Base-by-base conservation (phyloP, 2,797 vertebrate species). In the Apogon hyalosoma region DNA sequence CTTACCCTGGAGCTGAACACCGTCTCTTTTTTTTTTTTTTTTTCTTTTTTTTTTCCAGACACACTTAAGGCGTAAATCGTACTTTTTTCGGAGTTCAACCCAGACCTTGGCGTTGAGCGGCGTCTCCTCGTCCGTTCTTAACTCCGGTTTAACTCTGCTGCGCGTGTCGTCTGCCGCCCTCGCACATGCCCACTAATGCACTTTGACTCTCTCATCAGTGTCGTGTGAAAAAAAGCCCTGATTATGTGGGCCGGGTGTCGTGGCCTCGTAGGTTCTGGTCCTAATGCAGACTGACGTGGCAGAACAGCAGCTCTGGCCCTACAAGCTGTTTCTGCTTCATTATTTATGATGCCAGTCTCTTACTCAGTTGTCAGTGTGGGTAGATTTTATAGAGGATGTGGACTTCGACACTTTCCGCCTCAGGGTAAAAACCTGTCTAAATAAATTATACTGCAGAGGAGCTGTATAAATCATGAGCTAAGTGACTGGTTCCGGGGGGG, bases 281-380 rank as follows among this genome's bases (percentile, higher is more conserved):
- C 41, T 84, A 77, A 89, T 82, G 58, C 73, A 41, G 71, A 16
- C 21, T 81, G 88, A 87, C 86, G 13, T 51, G 36, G 69, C 75
- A 63, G 81, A 86, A 68, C 81, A 56, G 82, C 55, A 61, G 75
- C 81, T 73, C 77, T 4, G 54, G 82, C 47, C 63, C 73, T 43
- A 57, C 81, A 85, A 88, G 87, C 84, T 87, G 87, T 81, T 73
- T 50, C 75, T 75, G 74, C 64, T 87, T 75, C 72, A 90, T 86
- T 86, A 88, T 91, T 90, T 63, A 91, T 82, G 78, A 76, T 38
- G 55, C 1, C 52, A 68, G 56, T 73, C 52, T 59, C 54, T 53
- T 45, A 36, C 69, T 65, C 75, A 21, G 56, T 47, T 61, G 79
- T 83, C 75, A 49, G 58, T 46, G 43, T 52, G 31, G 49, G 19